These are phyloP conservation scores for Drosophila burlai DNA, from an alignment of 1,140 invertebrate genomes.

Conservation along the genomic window DNA sequence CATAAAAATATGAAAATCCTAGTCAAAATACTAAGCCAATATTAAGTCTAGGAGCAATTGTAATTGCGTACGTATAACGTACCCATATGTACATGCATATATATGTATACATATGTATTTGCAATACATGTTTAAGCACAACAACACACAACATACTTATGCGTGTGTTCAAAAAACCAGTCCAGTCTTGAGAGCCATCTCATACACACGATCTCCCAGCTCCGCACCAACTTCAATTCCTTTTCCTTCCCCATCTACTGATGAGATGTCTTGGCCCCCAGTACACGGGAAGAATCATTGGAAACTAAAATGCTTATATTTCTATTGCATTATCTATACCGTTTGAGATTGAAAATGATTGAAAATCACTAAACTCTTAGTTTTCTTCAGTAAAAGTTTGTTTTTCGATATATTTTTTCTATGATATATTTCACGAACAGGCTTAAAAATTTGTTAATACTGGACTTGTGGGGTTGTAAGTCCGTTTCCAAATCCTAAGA, in stretches of 20 bases:
- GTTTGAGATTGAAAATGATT: neutral
- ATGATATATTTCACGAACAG: neutral
- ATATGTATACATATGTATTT: neutral
- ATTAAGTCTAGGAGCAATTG: neutral
- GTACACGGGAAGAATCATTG: neutral
- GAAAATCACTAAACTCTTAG: neutral
- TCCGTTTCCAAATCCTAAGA: no score
- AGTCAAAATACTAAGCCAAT: slow-evolving; percentile 2
- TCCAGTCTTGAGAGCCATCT: slow-evolving; percentile 38
- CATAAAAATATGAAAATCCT: neutral
- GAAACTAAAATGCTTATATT: neutral
- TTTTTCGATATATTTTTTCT: neutral
- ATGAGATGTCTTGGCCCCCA: slow-evolving; percentile 22
- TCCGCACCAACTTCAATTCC: slow-evolving; percentile 8
- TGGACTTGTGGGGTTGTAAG: no score
- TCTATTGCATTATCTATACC: neutral
- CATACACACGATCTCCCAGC: slow-evolving; percentile 37
- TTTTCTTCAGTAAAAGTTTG: neutral
- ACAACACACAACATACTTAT: slow-evolving; percentile 7
- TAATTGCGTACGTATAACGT: neutral
- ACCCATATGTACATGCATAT: neutral
- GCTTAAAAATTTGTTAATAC: neutral
- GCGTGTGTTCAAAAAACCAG: slow-evolving; percentile 40
- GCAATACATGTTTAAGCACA: neutral
- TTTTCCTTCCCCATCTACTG: slow-evolving; percentile 28